Base-by-base conservation (phyloP, 1,140 invertebrate genomes). In the Drosophila saltans region DNA sequence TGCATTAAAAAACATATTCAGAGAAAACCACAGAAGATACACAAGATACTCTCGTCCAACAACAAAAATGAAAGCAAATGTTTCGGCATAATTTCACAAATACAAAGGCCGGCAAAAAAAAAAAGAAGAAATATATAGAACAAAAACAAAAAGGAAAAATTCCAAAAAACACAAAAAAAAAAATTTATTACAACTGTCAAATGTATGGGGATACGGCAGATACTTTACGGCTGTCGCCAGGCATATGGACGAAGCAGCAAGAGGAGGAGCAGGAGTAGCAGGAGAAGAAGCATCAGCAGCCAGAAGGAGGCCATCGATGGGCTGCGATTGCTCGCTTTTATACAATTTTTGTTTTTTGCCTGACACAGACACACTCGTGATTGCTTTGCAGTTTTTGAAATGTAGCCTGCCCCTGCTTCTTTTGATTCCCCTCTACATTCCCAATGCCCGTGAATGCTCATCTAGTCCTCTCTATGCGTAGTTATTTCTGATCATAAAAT, bases 401-500 rank as follows among this genome's bases (percentile, higher is more conserved):
- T 78, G 69, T 74, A 48, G 30, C 45, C 36, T 9, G 2, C 30
- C 11, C 5, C 7, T 7, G 0, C 21, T 7, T 6, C 33, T 36
- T 36, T 36, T 7, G 9, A 16, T 16, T 16, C 11, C 56, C 48
- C 45, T 24, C n/a, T 9, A 6, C 21, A 7, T 21, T 45, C 11
- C n/a, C 40, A 30, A 30, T 30, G 28, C 28, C 43, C 36, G 41
- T 26, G 43, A 52, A 24, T 61, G 11, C 16, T 66, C 30, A 43
- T 48, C 75, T 69, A 39, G 61, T 67, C 66, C 80, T 48, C 39
- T 40, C 45, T 84, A 65, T 83, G 83, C 83, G 80, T 86, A 86
- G 83, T 83, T 86, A 86, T 89, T 86, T 83, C 81, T 84, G 84
- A 89, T 89, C 84, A 91, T 90, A 90, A 88, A 91, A 88, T 90